A percentile compares a stretch with the other conserved stretches of the same genome.
These are phyloP conservation scores for Plestiodon gilberti DNA, from an alignment of 2,113 vertebrate genomes.

Conservation along the genomic window DNA sequence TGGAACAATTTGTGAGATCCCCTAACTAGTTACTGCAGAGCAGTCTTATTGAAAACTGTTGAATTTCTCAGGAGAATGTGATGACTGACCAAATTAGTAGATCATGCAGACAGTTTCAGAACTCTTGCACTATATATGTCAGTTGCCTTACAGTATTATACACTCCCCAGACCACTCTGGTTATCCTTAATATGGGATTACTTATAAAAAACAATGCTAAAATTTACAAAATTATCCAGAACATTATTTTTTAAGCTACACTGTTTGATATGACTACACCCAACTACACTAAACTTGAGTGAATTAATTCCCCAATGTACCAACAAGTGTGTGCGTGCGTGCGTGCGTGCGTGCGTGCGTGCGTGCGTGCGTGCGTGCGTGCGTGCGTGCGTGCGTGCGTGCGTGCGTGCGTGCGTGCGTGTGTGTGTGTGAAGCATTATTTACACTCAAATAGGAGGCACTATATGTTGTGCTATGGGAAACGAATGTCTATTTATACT, in stretches of 20 bases:
- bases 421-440: conserved; percentile 19
- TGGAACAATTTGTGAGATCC: not conserved
- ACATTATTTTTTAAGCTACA: conserved; percentile 44
- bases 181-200: not conserved
- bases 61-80: not conserved
- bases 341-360: too few relatives aligned
- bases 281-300: conserved; percentile 32
- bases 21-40: not conserved
- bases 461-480: conserved; percentile 35
- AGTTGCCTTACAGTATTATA: not conserved
- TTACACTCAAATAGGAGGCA: conserved; percentile 42
- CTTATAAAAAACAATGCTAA: conserved; percentile 41
- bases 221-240: conserved; percentile 20
- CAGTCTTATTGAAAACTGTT: not conserved
- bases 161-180: conserved; percentile 27
- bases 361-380: too few relatives aligned
- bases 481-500: conserved; percentile 7
- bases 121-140: not conserved
- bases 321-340: not conserved
- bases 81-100: not conserved
- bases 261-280: conserved; percentile 6
- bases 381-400: too few relatives aligned
- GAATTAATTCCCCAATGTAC: conserved; percentile 36
- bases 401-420: too few relatives aligned
- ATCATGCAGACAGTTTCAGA: not conserved